phyloP scores from a whole-genome alignment of 2,113 vertebrate genomes.

The Spizaetus ornatus region DNA sequence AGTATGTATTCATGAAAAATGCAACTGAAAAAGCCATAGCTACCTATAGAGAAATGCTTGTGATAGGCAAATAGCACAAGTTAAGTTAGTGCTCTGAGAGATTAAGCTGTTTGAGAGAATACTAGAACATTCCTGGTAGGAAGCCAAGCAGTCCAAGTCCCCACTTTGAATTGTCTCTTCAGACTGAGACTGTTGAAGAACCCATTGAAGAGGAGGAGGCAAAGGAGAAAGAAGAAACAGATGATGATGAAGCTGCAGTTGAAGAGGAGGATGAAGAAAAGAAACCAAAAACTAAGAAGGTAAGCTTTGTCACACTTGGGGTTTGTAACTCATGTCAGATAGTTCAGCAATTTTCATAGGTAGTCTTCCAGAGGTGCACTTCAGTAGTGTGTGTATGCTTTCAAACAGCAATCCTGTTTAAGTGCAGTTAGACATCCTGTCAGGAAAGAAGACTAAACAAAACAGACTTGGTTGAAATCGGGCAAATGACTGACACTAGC shows the following conservation, averaged over 20 bases:
- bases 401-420: neutral
- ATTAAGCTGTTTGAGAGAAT: neutral
- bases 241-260: slow-evolving; percentile 87
- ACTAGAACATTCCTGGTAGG: neutral
- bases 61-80: neutral
- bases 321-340: fast-evolving
- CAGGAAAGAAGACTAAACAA: neutral
- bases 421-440: neutral
- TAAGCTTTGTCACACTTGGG: neutral
- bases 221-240: slow-evolving; percentile 76
- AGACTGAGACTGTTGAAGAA: slow-evolving; percentile 97
- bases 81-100: neutral
- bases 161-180: neutral
- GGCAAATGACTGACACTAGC: neutral
- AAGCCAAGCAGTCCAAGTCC: neutral
- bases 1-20: neutral
- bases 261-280: slow-evolving; percentile 95
- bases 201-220: slow-evolving; percentile 89
- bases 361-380: neutral
- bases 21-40: neutral
- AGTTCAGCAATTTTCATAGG: fast-evolving
- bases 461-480: neutral
- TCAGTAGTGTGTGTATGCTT: neutral
- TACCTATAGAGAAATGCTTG: neutral
- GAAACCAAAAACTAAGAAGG: slow-evolving; percentile 97